Evolutionary conservation across 2,113 vertebrate genomes (phyloP).

Genomic region (Macheiramphus alcinus): DNA sequence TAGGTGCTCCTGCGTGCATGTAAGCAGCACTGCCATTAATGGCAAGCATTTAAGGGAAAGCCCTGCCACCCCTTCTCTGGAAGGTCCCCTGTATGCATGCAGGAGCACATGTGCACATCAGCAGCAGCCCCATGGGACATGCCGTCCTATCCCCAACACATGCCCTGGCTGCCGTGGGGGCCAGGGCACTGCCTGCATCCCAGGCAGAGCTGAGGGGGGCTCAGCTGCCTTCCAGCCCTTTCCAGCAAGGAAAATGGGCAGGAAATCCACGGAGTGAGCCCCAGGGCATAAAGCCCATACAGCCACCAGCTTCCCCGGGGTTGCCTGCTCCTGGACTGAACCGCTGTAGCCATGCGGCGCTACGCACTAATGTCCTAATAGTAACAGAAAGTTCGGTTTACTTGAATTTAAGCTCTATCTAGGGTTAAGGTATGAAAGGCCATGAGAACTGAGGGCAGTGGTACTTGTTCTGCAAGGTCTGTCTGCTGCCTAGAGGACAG

Average conservation of each 20-base stretch:
- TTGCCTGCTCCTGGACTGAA: background rate
- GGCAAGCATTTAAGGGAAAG: background rate
- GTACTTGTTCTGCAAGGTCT: background rate
- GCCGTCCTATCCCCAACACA: rapidly evolving
- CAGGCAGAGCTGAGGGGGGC: background rate
- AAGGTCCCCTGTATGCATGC: rapidly evolving
- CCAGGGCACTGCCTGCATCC: too few relatives aligned
- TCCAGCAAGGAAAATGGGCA: background rate
- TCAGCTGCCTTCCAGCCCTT: background rate
- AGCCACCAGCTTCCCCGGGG: rapidly evolving
- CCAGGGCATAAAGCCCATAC: rapidly evolving
- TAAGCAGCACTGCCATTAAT: background rate
- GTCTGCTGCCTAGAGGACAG: background rate
- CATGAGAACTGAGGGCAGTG: rapidly evolving
- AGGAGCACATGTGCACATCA: background rate
- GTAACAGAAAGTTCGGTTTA: background rate
- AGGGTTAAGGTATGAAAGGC: background rate
- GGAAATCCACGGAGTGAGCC: rapidly evolving
- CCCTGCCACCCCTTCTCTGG: background rate
- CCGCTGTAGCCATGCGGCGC: rapidly evolving
- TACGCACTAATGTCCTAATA: rapidly evolving
- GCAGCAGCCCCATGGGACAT: background rate
- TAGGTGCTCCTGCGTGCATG: too few relatives aligned
- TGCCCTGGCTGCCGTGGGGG: background rate
- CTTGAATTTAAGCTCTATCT: rapidly evolving